Base-by-base conservation (phyloP, 2,888 invertebrate genomes). In the Drosophila infuscata region DNA sequence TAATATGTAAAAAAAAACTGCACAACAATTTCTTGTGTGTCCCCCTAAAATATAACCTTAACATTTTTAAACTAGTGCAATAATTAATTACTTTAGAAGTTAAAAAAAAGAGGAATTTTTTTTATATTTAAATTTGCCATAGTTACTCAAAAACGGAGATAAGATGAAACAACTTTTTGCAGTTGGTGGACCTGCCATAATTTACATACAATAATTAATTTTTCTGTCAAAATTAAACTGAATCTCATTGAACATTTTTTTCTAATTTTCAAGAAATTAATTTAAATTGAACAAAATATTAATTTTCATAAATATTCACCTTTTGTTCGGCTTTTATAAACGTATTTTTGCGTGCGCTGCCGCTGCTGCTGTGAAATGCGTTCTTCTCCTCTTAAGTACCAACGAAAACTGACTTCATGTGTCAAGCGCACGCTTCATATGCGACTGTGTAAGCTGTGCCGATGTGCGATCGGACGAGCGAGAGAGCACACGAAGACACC, bases 221-320 rank as follows among this genome's bases (percentile, higher is more conserved):
- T 46, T 64, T 56, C 25, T 67, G 41, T 3, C 51, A 66, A 60
- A 61, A 38, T 61, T 53, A 59, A 63, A 60, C 41, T 35, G 57
- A 58, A 46, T 69, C 20, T 56, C 57, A 64, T 36, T 29, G 43
- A 61, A 61, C 25, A 35, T 41, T 54, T 33, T 32, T 17, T 54
- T 12, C 11, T 7, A 17, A 35, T 64, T 61, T 62, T 49, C 30
- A 49, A 53, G 57, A 56, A 72, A 61, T 35, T 61, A 61, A 70
- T 70, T 61, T 38, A 43, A 35, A 52, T 59, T 60, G 36, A 32
- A 17, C 52, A 53, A 15, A 53, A 51, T 29, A 36, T 51, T 20
- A 36, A 30, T 51, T 64, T 61, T 57, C 12, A 57, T 69, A 81
- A 84, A 87, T 87, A 87, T 87, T 87, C 76, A 88, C 83, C 85